Evolutionary conservation across 2,797 vertebrate genomes (phyloP).

Genomic region (Apogon talboti): DNA sequence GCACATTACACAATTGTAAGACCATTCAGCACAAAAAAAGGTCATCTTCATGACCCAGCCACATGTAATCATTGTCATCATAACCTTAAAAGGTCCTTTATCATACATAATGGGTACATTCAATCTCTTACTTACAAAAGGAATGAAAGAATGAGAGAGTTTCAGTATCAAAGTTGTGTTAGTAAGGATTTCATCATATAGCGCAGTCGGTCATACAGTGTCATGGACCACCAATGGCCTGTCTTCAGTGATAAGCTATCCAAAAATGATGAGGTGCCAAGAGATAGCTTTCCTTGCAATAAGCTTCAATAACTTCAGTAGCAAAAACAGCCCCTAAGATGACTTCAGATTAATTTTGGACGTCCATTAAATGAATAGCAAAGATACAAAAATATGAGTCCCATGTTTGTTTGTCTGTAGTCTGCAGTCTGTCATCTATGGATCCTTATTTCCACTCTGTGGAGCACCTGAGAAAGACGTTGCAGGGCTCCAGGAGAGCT

Average conservation of each 20-base stretch:
- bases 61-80: slow-evolving; percentile 33
- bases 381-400: slow-evolving; percentile 1
- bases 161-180: slow-evolving; percentile 46
- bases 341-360: too few relatives aligned
- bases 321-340: too few relatives aligned
- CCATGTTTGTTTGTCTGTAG: background rate
- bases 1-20: slow-evolving; percentile 40
- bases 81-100: slow-evolving; percentile 28
- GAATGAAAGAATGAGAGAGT: slow-evolving; percentile 8
- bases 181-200: slow-evolving; percentile 44
- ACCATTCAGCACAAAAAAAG: slow-evolving; percentile 14
- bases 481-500: background rate
- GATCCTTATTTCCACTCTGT: background rate
- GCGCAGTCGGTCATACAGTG: slow-evolving; percentile 5
- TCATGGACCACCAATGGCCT: background rate
- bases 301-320: background rate
- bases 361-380: background rate
- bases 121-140: slow-evolving; percentile 52
- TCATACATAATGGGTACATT: slow-evolving; percentile 63
- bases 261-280: slow-evolving; percentile 36
- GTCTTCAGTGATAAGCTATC: background rate
- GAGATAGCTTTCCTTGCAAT: background rate
- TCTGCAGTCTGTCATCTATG: background rate
- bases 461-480: slow-evolving; percentile 1
- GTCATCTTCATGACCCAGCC: slow-evolving; percentile 25